Conservation (phyloP, 2,113 vertebrate genomes). For the Gobiocypris rarus region DNA sequence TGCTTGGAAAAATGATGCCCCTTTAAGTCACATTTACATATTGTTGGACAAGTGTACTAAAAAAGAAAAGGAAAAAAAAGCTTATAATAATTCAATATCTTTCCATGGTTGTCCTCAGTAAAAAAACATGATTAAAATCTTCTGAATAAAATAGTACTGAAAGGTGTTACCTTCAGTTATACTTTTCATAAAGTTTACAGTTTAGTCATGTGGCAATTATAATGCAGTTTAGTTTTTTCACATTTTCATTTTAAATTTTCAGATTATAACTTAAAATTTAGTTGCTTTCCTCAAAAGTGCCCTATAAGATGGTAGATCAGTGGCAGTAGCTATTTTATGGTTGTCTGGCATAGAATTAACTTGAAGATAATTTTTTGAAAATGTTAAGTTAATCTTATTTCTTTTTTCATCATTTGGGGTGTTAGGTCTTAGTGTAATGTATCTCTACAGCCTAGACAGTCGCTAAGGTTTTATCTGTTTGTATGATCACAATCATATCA, state of each 20-base stretch:
- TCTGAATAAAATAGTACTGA: too few species aligned
- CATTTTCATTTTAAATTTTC: too few species aligned
- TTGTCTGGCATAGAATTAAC: background rate
- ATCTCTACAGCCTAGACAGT: conserved; percentile 37
- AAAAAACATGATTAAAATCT: background rate
- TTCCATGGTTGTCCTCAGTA: background rate
- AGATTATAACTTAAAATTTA: background rate
- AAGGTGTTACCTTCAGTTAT: background rate
- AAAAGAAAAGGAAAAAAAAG: background rate
- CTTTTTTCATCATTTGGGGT: background rate
- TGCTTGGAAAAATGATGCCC: background rate
- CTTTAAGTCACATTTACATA: background rate
- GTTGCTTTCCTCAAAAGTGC: background rate
- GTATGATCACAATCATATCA: conserved; percentile 61
- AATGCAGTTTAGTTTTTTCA: background rate
- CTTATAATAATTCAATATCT: background rate
- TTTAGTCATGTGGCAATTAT: background rate
- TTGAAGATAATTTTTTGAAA: background rate
- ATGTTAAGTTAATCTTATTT: background rate
- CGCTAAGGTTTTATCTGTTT: conserved; percentile 61
- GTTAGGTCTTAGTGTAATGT: conserved; percentile 32
- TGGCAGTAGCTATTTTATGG: background rate
- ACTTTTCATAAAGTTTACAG: background rate
- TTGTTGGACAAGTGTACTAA: background rate
- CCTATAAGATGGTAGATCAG: background rate